Conservation (phyloP, 2,888 invertebrate species). For the Sphaerophoria rueppellii region DNA sequence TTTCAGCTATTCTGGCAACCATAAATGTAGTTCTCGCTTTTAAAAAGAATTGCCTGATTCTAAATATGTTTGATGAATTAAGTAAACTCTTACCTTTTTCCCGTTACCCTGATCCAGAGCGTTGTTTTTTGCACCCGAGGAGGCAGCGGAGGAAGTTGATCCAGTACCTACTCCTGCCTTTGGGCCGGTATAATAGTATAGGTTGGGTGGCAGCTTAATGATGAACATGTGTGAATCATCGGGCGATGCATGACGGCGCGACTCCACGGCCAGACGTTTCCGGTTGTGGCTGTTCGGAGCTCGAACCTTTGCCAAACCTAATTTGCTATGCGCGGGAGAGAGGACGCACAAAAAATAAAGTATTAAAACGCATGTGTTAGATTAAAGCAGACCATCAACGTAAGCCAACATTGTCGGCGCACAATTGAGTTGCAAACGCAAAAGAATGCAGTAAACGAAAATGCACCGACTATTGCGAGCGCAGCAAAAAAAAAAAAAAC, state of each 20-base stretch:
- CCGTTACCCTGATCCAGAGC: conserved; percentile 79
- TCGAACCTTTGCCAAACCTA: conserved; percentile 89
- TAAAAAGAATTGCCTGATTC: conserved; percentile 59
- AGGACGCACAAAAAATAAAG: conserved; percentile 83
- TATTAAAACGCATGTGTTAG: conserved; percentile 75
- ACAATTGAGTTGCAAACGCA: conserved; percentile 30
- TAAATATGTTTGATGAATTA: conserved; percentile 69
- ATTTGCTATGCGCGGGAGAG: conserved; percentile 83
- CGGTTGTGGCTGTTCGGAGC: conserved; percentile 90
- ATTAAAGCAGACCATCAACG: conserved; percentile 23
- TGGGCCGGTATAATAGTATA: conserved; percentile 89
- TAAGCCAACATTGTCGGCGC: not conserved
- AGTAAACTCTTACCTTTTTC: conserved; percentile 79
- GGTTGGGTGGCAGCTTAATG: conserved; percentile 93
- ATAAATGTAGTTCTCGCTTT: conserved; percentile 2
- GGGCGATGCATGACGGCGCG: conserved; percentile 86
- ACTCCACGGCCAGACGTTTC: conserved; percentile 90
- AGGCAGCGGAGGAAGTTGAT: conserved; percentile 80
- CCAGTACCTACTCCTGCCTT: conserved; percentile 85
- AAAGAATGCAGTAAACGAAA: conserved; percentile 60
- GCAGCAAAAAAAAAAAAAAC: not conserved
- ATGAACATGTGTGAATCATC: conserved; percentile 94
- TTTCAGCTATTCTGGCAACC: conserved; percentile 4
- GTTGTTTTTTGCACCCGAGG: conserved; percentile 80
- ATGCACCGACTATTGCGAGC: conserved; percentile 38